A percentile compares a stretch with the other conserved stretches of the same genome.
Evolutionary conservation across 2,797 vertebrate species (phyloP).

Genomic region (Gymnothorax javanicus): DNA sequence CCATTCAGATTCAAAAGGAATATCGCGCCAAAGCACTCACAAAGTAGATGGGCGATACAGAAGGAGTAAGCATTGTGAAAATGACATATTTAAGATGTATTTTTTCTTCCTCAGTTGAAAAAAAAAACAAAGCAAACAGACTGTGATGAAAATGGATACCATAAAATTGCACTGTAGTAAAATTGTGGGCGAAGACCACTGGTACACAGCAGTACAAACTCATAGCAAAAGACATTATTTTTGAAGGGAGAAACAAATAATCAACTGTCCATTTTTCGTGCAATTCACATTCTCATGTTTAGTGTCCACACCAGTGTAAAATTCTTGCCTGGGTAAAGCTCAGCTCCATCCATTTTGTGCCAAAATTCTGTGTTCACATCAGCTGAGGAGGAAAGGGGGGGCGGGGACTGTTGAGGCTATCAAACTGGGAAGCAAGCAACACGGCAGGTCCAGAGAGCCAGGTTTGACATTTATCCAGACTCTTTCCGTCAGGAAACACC

Average conservation of each 20-base stretch:
- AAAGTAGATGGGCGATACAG: conserved; percentile 74
- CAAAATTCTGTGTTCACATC: background rate
- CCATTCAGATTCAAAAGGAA: conserved; percentile 83
- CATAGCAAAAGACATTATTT: background rate
- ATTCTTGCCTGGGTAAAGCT: conserved; percentile 26
- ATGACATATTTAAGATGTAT: conserved; percentile 76
- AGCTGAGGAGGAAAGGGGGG: background rate
- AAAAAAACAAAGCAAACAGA: conserved; percentile 54
- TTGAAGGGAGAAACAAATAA: background rate
- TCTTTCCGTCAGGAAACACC: background rate
- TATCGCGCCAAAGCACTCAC: conserved; percentile 79
- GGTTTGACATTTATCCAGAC: background rate
- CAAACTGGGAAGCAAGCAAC: background rate
- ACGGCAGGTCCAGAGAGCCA: background rate
- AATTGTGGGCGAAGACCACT: conserved; percentile 61
- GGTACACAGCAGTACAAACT: conserved; percentile 37
- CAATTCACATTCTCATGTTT: conserved; percentile 52
- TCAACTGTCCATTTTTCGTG: conserved; percentile 30
- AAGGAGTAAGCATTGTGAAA: conserved; percentile 81
- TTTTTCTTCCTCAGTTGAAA: conserved; percentile 66
- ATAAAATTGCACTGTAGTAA: conserved; percentile 60
- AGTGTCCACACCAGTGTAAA: conserved; percentile 11
- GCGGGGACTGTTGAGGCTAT: background rate
- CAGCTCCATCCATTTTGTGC: conserved; percentile 28
- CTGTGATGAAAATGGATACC: conserved; percentile 70